phyloP scores from a whole-genome alignment of 2,113 vertebrate species.

The Caranx melampygus region DNA sequence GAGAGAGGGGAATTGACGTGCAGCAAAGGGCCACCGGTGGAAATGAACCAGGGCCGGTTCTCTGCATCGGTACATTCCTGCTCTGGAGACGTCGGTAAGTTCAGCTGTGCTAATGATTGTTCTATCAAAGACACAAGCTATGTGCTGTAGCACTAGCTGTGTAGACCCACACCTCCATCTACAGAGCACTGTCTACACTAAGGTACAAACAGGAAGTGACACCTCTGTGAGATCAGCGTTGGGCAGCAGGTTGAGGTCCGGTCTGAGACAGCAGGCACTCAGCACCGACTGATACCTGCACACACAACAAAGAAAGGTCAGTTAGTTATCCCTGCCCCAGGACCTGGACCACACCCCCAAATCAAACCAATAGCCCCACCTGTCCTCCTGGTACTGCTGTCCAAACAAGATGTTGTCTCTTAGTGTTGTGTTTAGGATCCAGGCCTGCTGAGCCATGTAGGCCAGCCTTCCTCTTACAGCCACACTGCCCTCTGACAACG shows the following conservation, averaged over 20 bases:
- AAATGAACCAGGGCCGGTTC: too few species aligned
- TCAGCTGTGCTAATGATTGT: too few species aligned
- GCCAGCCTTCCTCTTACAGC: slow-evolving; percentile 89
- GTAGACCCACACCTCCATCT: too few species aligned
- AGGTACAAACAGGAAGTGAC: slow-evolving; percentile 37
- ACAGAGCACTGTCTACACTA: not conserved
- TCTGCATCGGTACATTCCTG: too few species aligned
- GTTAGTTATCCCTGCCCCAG: not conserved
- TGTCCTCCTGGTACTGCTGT: slow-evolving; percentile 92
- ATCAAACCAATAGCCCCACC: slow-evolving; percentile 71
- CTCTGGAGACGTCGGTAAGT: too few species aligned
- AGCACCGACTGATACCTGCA: slow-evolving; percentile 90
- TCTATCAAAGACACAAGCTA: too few species aligned
- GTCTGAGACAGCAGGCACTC: slow-evolving; percentile 89
- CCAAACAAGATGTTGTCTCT: slow-evolving; percentile 96
- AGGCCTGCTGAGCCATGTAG: slow-evolving; percentile 94
- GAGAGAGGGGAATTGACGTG: too few species aligned
- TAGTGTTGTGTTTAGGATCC: slow-evolving; percentile 92
- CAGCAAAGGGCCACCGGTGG: too few species aligned
- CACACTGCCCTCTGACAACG: slow-evolving; percentile 89
- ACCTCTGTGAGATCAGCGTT: slow-evolving; percentile 94
- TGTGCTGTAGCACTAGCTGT: too few species aligned
- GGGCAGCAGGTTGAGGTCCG: slow-evolving; percentile 90
- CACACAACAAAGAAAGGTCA: not conserved
- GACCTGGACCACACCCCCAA: not conserved